Evolutionary conservation across 2,888 invertebrate species (phyloP).

Genomic region (Campopleginae sp.): DNA sequence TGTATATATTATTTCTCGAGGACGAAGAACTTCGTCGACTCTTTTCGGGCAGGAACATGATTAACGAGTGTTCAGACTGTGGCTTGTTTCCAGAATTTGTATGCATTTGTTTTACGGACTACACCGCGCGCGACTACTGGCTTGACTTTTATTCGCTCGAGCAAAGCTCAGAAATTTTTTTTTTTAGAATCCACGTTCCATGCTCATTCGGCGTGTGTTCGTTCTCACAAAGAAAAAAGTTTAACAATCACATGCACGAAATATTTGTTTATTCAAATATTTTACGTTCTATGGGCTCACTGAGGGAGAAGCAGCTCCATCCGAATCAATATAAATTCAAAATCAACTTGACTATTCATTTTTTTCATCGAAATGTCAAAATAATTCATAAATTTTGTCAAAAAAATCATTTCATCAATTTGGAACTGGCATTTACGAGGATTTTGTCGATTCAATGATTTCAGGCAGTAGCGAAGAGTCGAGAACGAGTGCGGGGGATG

Average conservation of each 20-base stretch:
- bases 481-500: constrained; percentile 84
- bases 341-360: neutral
- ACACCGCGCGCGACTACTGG: neutral
- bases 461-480: constrained; percentile 86
- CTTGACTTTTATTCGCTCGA: constrained; percentile 22
- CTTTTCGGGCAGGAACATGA: constrained; percentile 29
- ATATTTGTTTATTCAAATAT: constrained; percentile 6
- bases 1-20: constrained; percentile 12
- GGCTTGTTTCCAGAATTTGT: constrained; percentile 43
- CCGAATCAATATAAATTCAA: neutral
- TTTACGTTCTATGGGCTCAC: neutral
- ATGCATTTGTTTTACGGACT: constrained; percentile 32
- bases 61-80: constrained; percentile 53
- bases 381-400: no score
- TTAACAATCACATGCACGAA: constrained; percentile 11
- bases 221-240: neutral
- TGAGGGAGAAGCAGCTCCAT: no score
- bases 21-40: constrained; percentile 5
- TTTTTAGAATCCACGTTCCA: constrained; percentile 12
- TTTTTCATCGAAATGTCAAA: neutral
- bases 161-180: neutral
- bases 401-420: no score
- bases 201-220: constrained; percentile 3
- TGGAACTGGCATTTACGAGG: neutral
- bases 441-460: constrained; percentile 71